phyloP scores from a whole-genome alignment of 2,888 invertebrate species.

The Heteromurus nitidus region DNA sequence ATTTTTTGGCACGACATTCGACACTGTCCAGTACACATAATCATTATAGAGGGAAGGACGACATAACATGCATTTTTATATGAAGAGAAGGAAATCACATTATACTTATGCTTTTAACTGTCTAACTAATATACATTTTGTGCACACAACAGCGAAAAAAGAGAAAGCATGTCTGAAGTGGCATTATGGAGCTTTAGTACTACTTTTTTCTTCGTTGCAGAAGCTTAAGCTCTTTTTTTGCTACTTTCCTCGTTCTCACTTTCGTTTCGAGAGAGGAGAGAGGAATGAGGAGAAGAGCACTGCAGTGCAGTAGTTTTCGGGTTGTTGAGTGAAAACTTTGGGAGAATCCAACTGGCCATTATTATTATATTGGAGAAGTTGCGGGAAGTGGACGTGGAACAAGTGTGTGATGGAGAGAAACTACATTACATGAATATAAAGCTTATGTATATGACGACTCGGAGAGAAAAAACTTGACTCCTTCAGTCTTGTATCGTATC shows the following conservation, averaged over 20 bases:
- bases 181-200: constrained; percentile 15
- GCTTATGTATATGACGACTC: too few species aligned
- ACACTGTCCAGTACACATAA: constrained; percentile 13
- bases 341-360: constrained; percentile 47
- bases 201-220: too few species aligned
- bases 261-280: not conserved
- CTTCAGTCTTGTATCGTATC: constrained; percentile 19
- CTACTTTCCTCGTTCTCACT: not conserved
- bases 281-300: constrained; percentile 4
- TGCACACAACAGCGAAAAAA: not conserved
- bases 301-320: constrained; percentile 42
- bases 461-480: constrained; percentile 37
- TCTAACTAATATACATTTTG: constrained; percentile 15
- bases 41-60: not conserved
- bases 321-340: constrained; percentile 44
- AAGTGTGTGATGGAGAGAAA: not conserved
- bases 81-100: constrained; percentile 1
- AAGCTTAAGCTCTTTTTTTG: not conserved
- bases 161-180: constrained; percentile 15
- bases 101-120: constrained; percentile 28
- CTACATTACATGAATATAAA: too few species aligned
- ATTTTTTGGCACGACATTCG: constrained; percentile 41
- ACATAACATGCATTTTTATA: not conserved
- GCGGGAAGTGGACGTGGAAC: constrained; percentile 8
- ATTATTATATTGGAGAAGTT: constrained; percentile 58